Evolutionary conservation across 2,113 vertebrate species (phyloP).

Genomic region (Murina feae): DNA sequence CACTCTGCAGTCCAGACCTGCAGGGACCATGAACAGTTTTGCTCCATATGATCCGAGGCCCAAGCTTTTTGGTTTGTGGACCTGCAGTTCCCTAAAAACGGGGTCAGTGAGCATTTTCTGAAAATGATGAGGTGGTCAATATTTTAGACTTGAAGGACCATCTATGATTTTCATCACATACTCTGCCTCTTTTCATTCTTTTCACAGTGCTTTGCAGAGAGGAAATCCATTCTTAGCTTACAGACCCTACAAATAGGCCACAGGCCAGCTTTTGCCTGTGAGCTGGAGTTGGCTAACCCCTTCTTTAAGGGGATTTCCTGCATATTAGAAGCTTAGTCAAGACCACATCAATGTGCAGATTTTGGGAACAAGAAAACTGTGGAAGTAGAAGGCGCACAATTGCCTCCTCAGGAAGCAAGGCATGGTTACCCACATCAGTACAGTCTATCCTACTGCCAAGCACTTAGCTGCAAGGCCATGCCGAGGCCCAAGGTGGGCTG

Average conservation of each 20-base stretch:
- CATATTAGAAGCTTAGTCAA: neutral
- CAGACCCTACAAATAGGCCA: neutral
- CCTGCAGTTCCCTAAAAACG: neutral
- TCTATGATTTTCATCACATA: neutral
- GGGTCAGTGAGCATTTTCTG: neutral
- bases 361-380: neutral
- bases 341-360: neutral
- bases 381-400: neutral
- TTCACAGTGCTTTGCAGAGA: neutral
- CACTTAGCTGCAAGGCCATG: neutral
- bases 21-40: neutral
- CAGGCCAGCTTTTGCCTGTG: neutral
- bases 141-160: neutral
- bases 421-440: neutral
- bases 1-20: rapidly evolving
- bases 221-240: neutral
- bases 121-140: neutral
- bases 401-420: neutral
- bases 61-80: neutral
- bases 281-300: neutral
- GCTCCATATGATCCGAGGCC: neutral
- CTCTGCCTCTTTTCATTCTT: neutral
- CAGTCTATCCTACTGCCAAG: neutral
- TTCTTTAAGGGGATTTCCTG: neutral
- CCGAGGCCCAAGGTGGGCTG: neutral